These are phyloP conservation scores for Triplophysa bombifrons DNA, from an alignment of 2,797 vertebrate species.

Conservation along the genomic window DNA sequence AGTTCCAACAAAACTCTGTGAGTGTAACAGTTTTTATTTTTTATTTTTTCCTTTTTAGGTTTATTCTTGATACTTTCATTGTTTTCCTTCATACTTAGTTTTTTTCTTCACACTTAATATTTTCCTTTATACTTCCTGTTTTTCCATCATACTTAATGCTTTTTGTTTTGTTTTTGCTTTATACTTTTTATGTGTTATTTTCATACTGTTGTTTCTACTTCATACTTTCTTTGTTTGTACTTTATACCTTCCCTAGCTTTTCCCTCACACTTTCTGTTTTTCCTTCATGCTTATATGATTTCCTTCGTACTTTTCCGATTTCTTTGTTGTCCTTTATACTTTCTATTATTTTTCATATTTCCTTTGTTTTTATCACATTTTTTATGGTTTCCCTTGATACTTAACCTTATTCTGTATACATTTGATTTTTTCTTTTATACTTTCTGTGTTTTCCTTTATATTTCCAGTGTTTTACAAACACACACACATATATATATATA, in stretches of 20 bases:
- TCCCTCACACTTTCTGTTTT: too few species aligned
- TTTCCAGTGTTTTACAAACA: too few species aligned
- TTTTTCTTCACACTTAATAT: not conserved
- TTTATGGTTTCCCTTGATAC: too few species aligned
- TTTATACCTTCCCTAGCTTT: too few species aligned
- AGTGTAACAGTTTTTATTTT: constrained; percentile 4
- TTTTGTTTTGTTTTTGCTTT: not conserved
- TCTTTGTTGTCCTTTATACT: not conserved
- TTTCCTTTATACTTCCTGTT: not conserved
- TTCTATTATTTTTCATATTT: too few species aligned
- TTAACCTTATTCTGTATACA: too few species aligned
- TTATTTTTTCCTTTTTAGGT: not conserved
- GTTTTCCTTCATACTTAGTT: not conserved
- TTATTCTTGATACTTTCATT: not conserved
- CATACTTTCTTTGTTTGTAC: too few species aligned
- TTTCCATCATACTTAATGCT: too few species aligned
- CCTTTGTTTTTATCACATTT: too few species aligned
- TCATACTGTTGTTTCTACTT: too few species aligned
- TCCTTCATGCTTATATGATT: not conserved
- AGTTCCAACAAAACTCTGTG: constrained; percentile 82
- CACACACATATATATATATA: too few species aligned
- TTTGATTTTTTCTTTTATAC: not conserved
- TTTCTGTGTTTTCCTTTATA: not conserved
- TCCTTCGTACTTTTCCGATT: not conserved
- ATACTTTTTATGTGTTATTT: not conserved